Conservation (phyloP, 1,140 invertebrate species). For the Zaprionus inermis region DNA sequence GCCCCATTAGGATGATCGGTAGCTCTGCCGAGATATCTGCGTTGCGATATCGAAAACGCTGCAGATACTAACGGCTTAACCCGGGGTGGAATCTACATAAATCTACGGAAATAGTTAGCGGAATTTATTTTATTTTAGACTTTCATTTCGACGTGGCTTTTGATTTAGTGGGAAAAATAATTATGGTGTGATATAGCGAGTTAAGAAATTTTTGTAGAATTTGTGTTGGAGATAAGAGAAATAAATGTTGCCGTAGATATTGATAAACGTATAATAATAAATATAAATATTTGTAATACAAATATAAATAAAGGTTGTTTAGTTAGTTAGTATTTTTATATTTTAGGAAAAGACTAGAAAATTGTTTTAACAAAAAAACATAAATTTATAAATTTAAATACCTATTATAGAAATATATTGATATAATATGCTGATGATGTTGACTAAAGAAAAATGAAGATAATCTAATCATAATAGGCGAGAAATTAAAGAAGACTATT, state of each 20-base stretch:
- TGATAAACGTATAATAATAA: not conserved
- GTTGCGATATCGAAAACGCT: constrained; percentile 32
- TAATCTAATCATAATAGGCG: not conserved
- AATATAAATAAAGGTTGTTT: too few species aligned
- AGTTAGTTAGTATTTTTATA: too few species aligned
- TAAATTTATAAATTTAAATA: too few species aligned
- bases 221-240: not conserved
- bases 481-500: not conserved
- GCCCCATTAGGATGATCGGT: constrained; percentile 43
- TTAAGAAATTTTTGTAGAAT: not conserved
- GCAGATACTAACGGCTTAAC: not conserved
- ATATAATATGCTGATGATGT: not conserved
- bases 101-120: not conserved
- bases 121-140: not conserved
- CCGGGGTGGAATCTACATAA: not conserved
- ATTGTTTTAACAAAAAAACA: too few species aligned
- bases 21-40: constrained; percentile 31
- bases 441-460: not conserved
- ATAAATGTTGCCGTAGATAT: not conserved
- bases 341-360: too few species aligned
- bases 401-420: too few species aligned
- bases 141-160: not conserved
- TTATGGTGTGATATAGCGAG: not conserved
- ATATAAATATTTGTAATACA: not conserved
- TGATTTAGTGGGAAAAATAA: not conserved